phyloP scores from a whole-genome alignment of 2,113 vertebrate genomes.

The Athene noctua region DNA sequence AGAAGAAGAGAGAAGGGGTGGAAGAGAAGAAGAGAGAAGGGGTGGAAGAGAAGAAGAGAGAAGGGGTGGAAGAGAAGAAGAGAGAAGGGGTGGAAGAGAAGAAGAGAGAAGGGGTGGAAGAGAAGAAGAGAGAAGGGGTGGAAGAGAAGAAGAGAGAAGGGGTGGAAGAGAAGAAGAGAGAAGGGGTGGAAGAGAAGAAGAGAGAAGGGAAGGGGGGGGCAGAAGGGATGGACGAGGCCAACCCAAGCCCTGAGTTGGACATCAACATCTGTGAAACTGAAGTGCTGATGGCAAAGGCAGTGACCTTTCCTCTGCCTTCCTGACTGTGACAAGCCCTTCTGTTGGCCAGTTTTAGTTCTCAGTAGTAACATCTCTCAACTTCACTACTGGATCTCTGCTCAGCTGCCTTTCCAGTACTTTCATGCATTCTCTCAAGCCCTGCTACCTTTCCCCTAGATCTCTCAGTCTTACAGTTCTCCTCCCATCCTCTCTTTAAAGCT shows the following conservation, averaged over 20 bases:
- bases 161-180: too few relatives aligned
- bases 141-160: background rate
- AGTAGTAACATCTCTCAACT: background rate
- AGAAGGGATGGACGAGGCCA: background rate
- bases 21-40: background rate
- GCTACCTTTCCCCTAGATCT: background rate
- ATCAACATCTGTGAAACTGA: background rate
- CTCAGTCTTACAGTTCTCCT: background rate
- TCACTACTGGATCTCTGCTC: background rate
- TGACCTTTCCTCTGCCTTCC: background rate
- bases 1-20: too few relatives aligned
- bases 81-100: background rate
- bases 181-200: too few relatives aligned
- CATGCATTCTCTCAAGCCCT: background rate
- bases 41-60: too few relatives aligned
- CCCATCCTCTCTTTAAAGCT: background rate
- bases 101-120: too few relatives aligned
- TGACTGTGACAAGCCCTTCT: background rate
- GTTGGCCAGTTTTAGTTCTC: background rate
- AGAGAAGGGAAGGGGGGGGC: too few relatives aligned
- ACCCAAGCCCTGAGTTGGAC: background rate
- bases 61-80: too few relatives aligned
- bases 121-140: too few relatives aligned
- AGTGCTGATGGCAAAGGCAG: background rate
- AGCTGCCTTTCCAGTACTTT: background rate